Percentiles rank a stretch among this genome's conserved stretches.
These are phyloP conservation scores for Drosophila merina DNA, from an alignment of 2,888 invertebrate genomes.

Conservation along the genomic window DNA sequence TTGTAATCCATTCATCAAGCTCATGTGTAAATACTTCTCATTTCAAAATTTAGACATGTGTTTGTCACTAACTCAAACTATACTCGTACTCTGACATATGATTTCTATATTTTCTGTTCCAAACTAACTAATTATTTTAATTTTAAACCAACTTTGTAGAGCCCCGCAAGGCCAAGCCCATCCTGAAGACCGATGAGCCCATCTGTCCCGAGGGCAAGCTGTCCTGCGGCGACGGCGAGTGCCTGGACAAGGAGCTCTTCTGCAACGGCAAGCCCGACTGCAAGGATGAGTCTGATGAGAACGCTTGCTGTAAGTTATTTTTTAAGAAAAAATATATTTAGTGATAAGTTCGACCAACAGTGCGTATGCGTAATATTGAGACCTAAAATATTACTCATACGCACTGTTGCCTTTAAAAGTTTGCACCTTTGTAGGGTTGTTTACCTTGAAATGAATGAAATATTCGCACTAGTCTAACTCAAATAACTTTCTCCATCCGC, in stretches of 20 bases:
- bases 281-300: constrained; percentile 97
- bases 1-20: constrained; percentile 24
- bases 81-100: neutral
- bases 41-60: constrained; percentile 71
- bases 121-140: constrained; percentile 12
- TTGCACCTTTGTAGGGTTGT: too few relatives aligned
- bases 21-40: constrained; percentile 57
- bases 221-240: constrained; percentile 96
- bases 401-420: neutral
- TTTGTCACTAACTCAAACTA: constrained; percentile 61
- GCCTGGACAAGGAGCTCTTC: constrained; percentile 95
- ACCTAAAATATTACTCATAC: neutral
- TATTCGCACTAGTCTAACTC: neutral
- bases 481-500: constrained; percentile 46
- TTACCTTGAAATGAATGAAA: too few relatives aligned
- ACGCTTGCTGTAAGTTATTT: constrained; percentile 94
- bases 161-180: constrained; percentile 94
- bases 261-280: constrained; percentile 97
- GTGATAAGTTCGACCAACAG: neutral
- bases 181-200: constrained; percentile 96
- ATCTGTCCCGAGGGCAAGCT: constrained; percentile 95
- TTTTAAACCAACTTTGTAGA: constrained; percentile 85
- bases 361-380: neutral
- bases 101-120: neutral
- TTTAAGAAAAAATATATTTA: neutral